These are phyloP conservation scores for Macaria liturata DNA, from an alignment of 2,888 invertebrate species.

Conservation along the genomic window DNA sequence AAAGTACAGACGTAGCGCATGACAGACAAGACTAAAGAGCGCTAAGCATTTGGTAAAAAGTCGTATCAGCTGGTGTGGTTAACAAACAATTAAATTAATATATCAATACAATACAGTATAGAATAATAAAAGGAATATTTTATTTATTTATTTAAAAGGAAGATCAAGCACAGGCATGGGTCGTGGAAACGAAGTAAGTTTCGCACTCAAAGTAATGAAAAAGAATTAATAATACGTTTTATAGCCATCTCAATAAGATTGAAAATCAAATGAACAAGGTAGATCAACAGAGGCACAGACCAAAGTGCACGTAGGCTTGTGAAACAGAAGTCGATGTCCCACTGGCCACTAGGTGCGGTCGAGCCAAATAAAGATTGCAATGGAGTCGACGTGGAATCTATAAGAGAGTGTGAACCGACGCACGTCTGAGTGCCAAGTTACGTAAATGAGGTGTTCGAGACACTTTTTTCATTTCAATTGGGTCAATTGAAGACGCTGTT, in stretches of 20 bases:
- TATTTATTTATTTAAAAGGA: too few relatives aligned
- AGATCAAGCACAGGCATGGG: too few relatives aligned
- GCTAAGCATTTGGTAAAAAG: constrained; percentile 57
- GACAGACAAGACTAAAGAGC: constrained; percentile 42
- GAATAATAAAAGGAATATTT: too few relatives aligned
- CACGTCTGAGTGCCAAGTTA: constrained; percentile 32
- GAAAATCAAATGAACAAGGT: constrained; percentile 30
- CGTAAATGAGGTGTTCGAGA: neutral
- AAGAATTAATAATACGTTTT: constrained; percentile 43
- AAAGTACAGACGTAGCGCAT: constrained; percentile 28
- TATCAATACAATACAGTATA: too few relatives aligned
- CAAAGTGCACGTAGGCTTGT: constrained; percentile 55
- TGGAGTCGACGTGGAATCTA: constrained; percentile 50
- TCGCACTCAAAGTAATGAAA: neutral
- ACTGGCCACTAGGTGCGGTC: constrained; percentile 55
- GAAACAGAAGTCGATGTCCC: constrained; percentile 53
- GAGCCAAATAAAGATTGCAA: constrained; percentile 60
- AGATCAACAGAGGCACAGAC: constrained; percentile 38
- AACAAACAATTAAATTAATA: too few relatives aligned
- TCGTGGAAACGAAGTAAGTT: too few relatives aligned
- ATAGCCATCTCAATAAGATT: constrained; percentile 40
- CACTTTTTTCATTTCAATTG: constrained; percentile 4
- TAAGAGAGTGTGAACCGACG: constrained; percentile 43
- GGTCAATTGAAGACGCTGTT: constrained; percentile 25
- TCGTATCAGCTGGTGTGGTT: constrained; percentile 18